Base-by-base conservation (phyloP, 2,113 vertebrate genomes). In the Syngnathus typhle region DNA sequence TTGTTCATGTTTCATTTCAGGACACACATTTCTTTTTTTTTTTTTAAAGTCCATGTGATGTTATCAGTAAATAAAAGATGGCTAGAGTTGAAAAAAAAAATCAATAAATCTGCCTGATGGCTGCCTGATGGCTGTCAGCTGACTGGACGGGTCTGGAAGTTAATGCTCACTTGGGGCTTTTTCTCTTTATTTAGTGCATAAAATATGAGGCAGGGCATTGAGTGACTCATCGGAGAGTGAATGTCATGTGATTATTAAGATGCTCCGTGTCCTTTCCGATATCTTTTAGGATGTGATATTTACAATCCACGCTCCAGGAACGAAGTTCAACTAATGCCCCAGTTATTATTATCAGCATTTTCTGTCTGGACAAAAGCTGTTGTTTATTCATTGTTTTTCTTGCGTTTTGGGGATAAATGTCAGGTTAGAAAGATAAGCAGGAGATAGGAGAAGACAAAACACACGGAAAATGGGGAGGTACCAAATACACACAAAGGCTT, bases 241-340 rank as follows among this genome's bases (percentile, higher is more conserved):
- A 65, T 38, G 78, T 77, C 51, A 61, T 7, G 36, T 70, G 69
- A 60, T 85, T 86, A 82, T 74, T 39, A 71, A 63, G 46, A 69
- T 77, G 71, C 68, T 44, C 70, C 72, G 72, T 71, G 71, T 84
- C 80, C 78, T 79, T 79, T 75, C 70, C 21, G 58, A 77, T 78
- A 65, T 66, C 41, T 41, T 32, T 69, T 71, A 23, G 59, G 70
- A 72, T 65, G 81, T 83, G 86, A 74, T 86, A 89, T 87, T 89
- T 90, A 88, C 82, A 88, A 81, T 85, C 81, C 67, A 23, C 65
- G 60, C 75, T 64, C 13, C 69, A 76, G 70, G 73, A 68, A 70
- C 62, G 75, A 75, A 72, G 72, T 84, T 87, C 68, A 82, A 82
- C 83, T 76, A 77, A 72, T 70, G 78, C 69, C 61, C 80, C 27